Evolutionary conservation across 2,113 vertebrate genomes (phyloP), one percentile per base, ranked within the genome.

Genomic region (Thunnus maccoyii): DNA sequence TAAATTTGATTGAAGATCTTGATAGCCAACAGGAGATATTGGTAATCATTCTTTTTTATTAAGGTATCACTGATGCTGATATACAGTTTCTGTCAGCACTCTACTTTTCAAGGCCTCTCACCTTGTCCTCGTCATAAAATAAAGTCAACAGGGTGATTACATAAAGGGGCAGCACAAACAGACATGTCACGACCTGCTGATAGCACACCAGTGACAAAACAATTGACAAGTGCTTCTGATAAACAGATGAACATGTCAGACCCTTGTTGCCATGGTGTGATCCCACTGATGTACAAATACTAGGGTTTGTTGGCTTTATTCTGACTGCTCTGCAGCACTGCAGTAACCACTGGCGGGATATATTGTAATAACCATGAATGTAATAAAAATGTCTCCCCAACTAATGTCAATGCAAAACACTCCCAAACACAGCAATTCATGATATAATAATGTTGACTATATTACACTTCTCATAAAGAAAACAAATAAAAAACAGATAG

Each of bases 201-300:
- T 63, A 74, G n/a, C 78, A 65, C 67, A 78, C 3, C 41, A 12
- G 61, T 75, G 67, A 55, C 76, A 78, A 62, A 84, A 55, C 72
- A 75, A 80, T 64, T 61, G 80, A 76, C 76, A 72, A 74, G 77
- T 80, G 22, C 70, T 76, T 87, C 65, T 84, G 80, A 91, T 85
- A 60, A 85, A 79, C 83, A 89, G 72, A 84, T 81, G 83, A 81
- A 71, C 74, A 32, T 73, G 82, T 89, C 79, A 80, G 67, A 64
- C 41, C 11, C 25, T 62, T 66, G 63, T 44, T 70, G 67, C 51
- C 58, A 51, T 32, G 32, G 58, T 47, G 68, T 13, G 41, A 81
- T 55, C 16, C 52, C 56, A 47, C 52, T 85, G 47, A 82, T 58
- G 44, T 72, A 46, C 58, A 87, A 75, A 86, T 25, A 48, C 63